Conservation (phyloP, 2,797 vertebrate genomes). For the Pachyuromys duprasi region DNA sequence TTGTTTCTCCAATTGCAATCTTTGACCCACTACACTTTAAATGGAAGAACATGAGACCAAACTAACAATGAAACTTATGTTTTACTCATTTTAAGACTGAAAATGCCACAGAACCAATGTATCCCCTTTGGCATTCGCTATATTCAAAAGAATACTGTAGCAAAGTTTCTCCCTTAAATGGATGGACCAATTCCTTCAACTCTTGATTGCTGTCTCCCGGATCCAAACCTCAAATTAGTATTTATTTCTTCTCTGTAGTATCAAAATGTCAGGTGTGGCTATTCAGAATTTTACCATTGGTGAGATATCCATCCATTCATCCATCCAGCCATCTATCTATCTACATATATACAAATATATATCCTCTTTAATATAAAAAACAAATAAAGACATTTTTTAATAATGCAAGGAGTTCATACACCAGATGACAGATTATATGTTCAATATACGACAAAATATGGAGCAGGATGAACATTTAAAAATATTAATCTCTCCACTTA, state of each 20-base stretch:
- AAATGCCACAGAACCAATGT: conserved; percentile 49
- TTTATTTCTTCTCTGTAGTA: background rate
- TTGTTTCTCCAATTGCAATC: conserved; percentile 71
- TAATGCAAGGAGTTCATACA: background rate
- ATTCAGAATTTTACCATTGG: conserved; percentile 36
- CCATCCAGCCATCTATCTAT: background rate
- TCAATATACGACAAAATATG: background rate
- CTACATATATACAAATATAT: background rate
- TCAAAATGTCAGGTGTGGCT: conserved; percentile 15
- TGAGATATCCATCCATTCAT: background rate
- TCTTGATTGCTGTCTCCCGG: conserved; percentile 11
- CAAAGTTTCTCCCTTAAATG: conserved; percentile 44
- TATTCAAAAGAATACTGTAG: conserved; percentile 33
- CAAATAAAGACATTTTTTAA: conserved; percentile 49
- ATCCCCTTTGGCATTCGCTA: background rate
- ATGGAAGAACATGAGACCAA: conserved; percentile 50
- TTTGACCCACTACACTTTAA: conserved; percentile 66
- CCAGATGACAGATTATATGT: background rate
- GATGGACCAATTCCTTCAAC: background rate
- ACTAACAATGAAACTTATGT: background rate
- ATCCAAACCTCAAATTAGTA: background rate
- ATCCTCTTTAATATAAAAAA: background rate
- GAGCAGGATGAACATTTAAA: background rate
- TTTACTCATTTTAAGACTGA: background rate
- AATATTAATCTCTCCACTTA: conserved; percentile 1